Conservation (phyloP, 2,888 invertebrate species). For the Drosophila tanythrix region DNA sequence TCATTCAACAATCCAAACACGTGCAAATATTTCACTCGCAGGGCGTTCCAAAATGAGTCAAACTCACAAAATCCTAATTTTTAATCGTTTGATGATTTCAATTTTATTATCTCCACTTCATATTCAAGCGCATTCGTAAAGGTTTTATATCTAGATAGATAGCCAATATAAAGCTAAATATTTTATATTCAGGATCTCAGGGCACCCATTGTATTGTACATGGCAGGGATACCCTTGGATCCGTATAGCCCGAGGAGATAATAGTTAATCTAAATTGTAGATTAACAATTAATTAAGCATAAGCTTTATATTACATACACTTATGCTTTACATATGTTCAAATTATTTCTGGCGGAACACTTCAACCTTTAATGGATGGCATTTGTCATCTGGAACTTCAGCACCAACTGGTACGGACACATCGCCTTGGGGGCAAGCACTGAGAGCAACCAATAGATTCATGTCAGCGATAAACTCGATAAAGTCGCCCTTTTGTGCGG, state of each 20-base stretch:
- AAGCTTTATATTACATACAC: background rate
- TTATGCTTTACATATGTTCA: background rate
- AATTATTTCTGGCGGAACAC: slow-evolving; percentile 79
- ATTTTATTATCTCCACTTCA: too few species aligned
- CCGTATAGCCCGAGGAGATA: background rate
- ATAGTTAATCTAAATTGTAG: background rate
- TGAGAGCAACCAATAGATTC: slow-evolving; percentile 85
- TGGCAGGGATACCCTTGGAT: background rate
- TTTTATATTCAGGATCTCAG: background rate
- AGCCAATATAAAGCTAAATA: background rate
- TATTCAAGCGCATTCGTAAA: too few species aligned
- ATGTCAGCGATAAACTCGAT: slow-evolving; percentile 86
- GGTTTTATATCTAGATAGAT: too few species aligned
- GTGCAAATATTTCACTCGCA: background rate
- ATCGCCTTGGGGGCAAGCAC: slow-evolving; percentile 85
- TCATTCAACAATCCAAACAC: too few species aligned
- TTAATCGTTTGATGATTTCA: too few species aligned
- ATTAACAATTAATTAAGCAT: background rate
- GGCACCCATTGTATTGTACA: background rate
- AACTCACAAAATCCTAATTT: background rate
- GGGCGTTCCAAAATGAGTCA: background rate
- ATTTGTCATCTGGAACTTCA: slow-evolving; percentile 83
- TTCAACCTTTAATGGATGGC: slow-evolving; percentile 85
- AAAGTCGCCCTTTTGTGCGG: slow-evolving; percentile 85
- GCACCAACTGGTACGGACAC: slow-evolving; percentile 85